phyloP scores from a whole-genome alignment of 2,797 vertebrate species.

The Myioborus melanocephalus region DNA sequence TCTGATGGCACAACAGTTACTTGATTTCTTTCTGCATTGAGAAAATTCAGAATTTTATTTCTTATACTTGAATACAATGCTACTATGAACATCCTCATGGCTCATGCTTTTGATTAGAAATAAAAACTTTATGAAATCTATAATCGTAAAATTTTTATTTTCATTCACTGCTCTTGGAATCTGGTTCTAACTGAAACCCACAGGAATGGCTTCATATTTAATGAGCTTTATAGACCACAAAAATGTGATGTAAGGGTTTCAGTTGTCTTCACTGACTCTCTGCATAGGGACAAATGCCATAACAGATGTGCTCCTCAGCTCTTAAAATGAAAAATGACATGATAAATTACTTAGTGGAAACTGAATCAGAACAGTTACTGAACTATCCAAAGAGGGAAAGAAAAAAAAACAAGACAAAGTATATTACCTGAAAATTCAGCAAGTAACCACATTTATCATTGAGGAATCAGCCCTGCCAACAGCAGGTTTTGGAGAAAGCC shows the following conservation, averaged over 20 bases:
- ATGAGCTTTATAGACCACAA: not conserved
- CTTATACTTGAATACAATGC: not conserved
- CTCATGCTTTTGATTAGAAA: not conserved
- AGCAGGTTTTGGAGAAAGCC: not conserved
- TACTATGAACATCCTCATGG: not conserved
- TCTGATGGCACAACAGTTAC: not conserved
- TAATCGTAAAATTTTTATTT: not conserved
- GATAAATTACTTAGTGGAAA: constrained; percentile 18
- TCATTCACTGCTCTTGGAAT: not conserved
- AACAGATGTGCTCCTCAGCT: not conserved
- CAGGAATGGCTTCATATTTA: not conserved
- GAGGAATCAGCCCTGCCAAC: not conserved
- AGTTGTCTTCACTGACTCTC: not conserved
- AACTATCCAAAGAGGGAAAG: not conserved
- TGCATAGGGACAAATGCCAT: not conserved
- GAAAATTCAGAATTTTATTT: not conserved
- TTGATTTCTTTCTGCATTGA: not conserved
- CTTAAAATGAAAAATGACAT: not conserved
- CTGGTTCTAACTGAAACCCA: not conserved
- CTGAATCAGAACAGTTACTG: not conserved
- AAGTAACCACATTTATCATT: not conserved
- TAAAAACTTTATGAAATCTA: not conserved
- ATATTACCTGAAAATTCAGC: not conserved
- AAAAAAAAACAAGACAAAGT: not conserved
- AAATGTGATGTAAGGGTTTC: not conserved